phyloP scores from a whole-genome alignment of 2,797 vertebrate genomes.

The Anguilla obscura region DNA sequence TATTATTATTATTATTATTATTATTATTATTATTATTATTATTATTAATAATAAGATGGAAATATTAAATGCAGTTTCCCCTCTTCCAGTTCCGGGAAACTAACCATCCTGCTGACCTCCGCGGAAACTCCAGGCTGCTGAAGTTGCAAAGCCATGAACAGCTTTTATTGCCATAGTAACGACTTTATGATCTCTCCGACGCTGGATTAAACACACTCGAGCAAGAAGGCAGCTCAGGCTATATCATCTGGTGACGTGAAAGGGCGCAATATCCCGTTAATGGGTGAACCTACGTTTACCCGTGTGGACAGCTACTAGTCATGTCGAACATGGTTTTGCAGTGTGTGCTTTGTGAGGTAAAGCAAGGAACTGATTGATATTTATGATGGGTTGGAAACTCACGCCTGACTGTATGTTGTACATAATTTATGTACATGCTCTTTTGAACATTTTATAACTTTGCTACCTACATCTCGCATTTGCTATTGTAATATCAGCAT shows the following conservation, averaged over 20 bases:
- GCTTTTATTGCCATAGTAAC: not conserved
- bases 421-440: not conserved
- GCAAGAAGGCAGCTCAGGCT: not conserved
- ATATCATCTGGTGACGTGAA: not conserved
- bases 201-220: not conserved
- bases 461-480: not conserved
- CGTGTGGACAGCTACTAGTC: not conserved
- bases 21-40: not conserved
- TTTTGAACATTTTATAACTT: not conserved
- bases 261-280: not conserved
- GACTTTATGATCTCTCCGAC: not conserved
- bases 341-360: not conserved
- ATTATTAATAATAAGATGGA: not conserved
- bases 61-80: not conserved
- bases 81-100: not conserved
- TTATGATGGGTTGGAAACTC: not conserved
- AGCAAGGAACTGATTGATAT: not conserved
- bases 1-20: not conserved
- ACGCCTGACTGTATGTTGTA: not conserved
- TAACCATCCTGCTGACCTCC: not conserved
- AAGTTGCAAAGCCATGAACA: not conserved
- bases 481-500: not conserved
- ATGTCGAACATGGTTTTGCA: not conserved
- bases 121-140: not conserved
- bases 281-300: not conserved